Evolutionary conservation across 2,113 vertebrate species (phyloP), one percentile per base, ranked within the genome.

Genomic region (Cyanocitta stelleri): DNA sequence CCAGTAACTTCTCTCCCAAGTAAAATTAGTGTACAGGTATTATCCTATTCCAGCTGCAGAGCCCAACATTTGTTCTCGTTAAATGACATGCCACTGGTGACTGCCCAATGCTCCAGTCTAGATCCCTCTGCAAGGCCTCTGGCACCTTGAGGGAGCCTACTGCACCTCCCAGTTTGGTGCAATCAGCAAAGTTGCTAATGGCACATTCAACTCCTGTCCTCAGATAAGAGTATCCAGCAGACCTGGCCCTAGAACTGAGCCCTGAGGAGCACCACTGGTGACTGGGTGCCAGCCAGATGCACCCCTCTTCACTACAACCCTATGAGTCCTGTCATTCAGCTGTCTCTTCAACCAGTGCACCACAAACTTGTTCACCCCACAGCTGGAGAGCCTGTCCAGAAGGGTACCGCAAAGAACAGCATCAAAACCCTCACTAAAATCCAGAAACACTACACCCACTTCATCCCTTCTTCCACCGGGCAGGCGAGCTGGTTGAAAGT

Each of bases 241-340:
- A 24, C 22, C 22, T n/a, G 7, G 30, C 6, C 4, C 11, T 30
- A 62, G 22, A 68, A 75, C 2, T 26, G 23, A 75, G 41, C 7
- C 26, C 24, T 33, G 4, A 69, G 15, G 27, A 68, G 30, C 30
- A 54, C 4, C 2, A 2, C 9, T 24, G 15, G 15, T 32, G 14
- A 9, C 22, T 14, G 14, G 41, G 12, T 1, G 1, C 11, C 27
- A 44, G 21, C 4, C 8, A 43, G 14, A 62, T 8, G 13, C 6
- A 52, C 6, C 3, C 4, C 17, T 33, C 55, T 35, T 73, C 35
- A 63, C 11, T 32, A n/a, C 10, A 76, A 27, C 6, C 1, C 9
- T 22, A 5, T 26, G 5, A 75, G 33, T 4, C 8, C 16, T 48
- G 5, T 43, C 15, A 3, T 58, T 77, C 32, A n/a, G 11, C n/a